phyloP scores from a whole-genome alignment of 2,888 invertebrate genomes.

The Ernsta delagoae region DNA sequence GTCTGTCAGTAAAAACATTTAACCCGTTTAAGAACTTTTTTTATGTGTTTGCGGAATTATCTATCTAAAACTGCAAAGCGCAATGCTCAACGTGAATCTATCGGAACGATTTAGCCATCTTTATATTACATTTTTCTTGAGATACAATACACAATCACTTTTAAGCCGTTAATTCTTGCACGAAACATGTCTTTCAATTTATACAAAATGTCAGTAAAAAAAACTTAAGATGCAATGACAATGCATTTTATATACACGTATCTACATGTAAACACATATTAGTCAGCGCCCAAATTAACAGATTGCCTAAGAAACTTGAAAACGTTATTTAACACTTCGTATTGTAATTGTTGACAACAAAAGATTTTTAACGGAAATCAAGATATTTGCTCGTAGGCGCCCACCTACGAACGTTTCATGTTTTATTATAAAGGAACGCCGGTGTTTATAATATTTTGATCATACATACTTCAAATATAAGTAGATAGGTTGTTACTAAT shows the following conservation, averaged over 20 bases:
- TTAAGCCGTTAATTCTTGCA: no score
- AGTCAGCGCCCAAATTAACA: conserved; percentile 76
- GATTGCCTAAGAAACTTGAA: conserved; percentile 61
- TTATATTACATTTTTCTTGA: no score
- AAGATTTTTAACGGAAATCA: conserved; percentile 67
- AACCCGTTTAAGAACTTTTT: conserved; percentile 14
- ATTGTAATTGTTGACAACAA: conserved; percentile 62
- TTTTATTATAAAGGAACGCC: conserved; percentile 23
- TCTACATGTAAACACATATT: conserved; percentile 47
- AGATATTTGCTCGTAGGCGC: conserved; percentile 55
- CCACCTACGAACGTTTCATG: conserved; percentile 22
- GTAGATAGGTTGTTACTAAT: no score
- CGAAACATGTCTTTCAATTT: no score
- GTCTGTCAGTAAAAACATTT: conserved; percentile 12
- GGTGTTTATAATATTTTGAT: no score
- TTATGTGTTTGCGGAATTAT: background rate
- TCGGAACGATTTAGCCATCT: no score
- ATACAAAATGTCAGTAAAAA: no score
- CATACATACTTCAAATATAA: no score
- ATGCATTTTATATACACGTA: conserved; percentile 33
- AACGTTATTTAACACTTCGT: conserved; percentile 63
- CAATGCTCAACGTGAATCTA: no score
- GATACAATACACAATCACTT: no score
- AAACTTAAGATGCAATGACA: conserved; percentile 43
- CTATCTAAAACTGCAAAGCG: no score